Evolutionary conservation across 2,888 invertebrate genomes (phyloP).

Genomic region (Chymomyza amoena): DNA sequence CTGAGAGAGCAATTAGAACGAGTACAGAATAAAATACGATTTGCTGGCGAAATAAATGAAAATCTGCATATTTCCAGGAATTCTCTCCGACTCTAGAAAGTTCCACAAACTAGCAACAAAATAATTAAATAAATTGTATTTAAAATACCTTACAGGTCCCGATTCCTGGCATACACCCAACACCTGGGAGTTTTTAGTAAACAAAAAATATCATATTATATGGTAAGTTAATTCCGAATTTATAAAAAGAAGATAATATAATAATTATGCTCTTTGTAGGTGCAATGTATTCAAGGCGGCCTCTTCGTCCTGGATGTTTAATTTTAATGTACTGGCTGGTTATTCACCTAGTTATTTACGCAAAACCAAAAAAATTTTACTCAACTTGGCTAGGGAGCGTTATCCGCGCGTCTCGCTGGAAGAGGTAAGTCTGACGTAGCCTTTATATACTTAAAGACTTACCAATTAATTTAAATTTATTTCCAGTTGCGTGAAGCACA

Average conservation of each 20-base stretch:
- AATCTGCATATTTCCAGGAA: no score
- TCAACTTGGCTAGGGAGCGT: conserved; percentile 87
- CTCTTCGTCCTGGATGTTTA: conserved; percentile 96
- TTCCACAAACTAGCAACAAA: background rate
- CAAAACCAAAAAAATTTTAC: conserved; percentile 87
- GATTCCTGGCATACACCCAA: conserved; percentile 83
- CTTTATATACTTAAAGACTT: no score
- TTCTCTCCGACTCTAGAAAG: no score
- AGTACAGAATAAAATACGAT: no score
- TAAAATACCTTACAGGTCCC: conserved; percentile 64
- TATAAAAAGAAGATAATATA: background rate
- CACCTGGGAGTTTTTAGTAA: conserved; percentile 92
- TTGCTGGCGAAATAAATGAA: no score
- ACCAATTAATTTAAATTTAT: background rate
- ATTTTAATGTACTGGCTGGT: conserved; percentile 91
- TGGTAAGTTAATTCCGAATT: conserved; percentile 80
- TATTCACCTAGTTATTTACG: conserved; percentile 88
- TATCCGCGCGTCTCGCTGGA: conserved; percentile 88
- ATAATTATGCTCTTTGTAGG: conserved; percentile 77
- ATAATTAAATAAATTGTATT: background rate
- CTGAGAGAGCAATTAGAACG: no score
- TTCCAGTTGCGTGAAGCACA: conserved; percentile 84
- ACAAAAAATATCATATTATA: conserved; percentile 88
- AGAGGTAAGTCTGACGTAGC: conserved; percentile 76
- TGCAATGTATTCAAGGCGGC: conserved; percentile 91